These are phyloP conservation scores for Nomada fucata DNA, from an alignment of 2,888 invertebrate species.

Conservation along the genomic window DNA sequence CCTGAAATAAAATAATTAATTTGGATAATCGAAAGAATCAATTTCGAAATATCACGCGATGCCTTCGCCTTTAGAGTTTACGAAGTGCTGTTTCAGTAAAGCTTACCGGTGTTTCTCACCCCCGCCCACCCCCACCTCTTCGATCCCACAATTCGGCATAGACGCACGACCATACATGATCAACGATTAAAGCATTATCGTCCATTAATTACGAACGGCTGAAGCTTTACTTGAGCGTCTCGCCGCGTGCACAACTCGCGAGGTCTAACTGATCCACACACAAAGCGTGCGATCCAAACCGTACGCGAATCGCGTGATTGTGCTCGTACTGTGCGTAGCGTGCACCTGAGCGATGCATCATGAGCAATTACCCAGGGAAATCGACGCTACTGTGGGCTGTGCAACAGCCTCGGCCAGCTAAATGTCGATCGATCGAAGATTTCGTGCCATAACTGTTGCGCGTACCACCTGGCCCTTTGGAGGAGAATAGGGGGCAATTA, in stretches of 20 bases:
- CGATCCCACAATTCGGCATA: neutral
- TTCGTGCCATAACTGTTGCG: neutral
- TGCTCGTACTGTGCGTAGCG: conserved; percentile 7
- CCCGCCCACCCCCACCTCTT: too few species aligned
- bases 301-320: conserved; percentile 18
- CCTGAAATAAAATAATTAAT: too few species aligned
- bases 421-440: conserved; percentile 27
- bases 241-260: conserved; percentile 6
- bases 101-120: neutral
- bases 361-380: conserved; percentile 49
- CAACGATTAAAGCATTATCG: neutral
- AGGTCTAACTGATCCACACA: conserved; percentile 14
- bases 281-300: neutral
- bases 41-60: too few species aligned
- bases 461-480: neutral
- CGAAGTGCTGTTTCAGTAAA: neutral
- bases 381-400: conserved; percentile 21
- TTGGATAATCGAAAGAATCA: too few species aligned
- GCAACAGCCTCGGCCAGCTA: conserved; percentile 29
- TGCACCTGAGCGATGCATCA: conserved; percentile 36
- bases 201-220: neutral
- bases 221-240: conserved; percentile 13
- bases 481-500: neutral
- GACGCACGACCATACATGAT: neutral
- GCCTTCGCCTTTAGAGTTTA: too few species aligned